Conservation (phyloP, 2,888 invertebrate species). For the Pristionchus arcanus region DNA sequence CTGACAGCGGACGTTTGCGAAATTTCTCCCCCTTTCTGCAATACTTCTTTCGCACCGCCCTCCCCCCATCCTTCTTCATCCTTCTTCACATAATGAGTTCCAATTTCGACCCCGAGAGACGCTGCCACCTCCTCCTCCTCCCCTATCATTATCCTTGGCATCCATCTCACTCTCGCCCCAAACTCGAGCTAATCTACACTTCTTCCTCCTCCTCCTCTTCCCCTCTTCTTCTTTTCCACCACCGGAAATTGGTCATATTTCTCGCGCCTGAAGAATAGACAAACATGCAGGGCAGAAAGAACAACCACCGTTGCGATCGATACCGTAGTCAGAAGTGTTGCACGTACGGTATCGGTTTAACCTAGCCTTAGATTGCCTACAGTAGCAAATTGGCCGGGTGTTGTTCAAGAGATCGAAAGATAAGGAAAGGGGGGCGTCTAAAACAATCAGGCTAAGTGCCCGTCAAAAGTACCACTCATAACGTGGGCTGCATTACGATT, state of each 20-base stretch:
- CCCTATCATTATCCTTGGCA: constrained; percentile 1
- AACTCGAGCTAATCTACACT: background rate
- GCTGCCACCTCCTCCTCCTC: too few relatives aligned
- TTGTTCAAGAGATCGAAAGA: too few relatives aligned
- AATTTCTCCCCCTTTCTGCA: background rate
- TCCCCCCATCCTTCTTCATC: background rate
- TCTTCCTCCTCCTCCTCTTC: background rate
- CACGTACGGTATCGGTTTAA: background rate
- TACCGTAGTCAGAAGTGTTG: background rate
- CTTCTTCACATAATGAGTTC: background rate
- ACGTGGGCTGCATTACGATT: background rate
- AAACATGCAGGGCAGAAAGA: background rate
- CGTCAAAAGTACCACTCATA: background rate
- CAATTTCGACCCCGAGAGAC: background rate
- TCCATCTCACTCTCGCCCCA: background rate
- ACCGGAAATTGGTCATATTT: constrained; percentile 6
- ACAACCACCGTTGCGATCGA: constrained; percentile 4
- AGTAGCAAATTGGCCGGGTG: too few relatives aligned
- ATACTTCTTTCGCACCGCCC: background rate
- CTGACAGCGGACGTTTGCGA: background rate
- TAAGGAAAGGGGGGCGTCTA: too few relatives aligned
- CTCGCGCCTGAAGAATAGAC: background rate
- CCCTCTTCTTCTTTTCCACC: background rate
- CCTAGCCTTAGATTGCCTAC: too few relatives aligned
- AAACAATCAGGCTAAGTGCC: too few relatives aligned